Base-by-base conservation (phyloP, 1,140 invertebrate species). In the Hycleus cichorii region DNA sequence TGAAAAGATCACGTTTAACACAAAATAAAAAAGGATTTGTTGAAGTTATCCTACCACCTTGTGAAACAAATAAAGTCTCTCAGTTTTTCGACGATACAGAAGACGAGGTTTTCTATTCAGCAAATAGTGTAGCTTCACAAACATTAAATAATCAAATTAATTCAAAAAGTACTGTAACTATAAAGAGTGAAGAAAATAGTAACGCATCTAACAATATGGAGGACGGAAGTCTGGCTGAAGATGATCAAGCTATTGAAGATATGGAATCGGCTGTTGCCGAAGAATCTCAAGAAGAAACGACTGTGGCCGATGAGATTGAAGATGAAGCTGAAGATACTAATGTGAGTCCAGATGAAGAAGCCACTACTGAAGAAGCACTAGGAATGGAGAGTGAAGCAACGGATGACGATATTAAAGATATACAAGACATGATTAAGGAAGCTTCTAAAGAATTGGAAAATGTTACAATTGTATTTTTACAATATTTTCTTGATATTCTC, bases 211-310 rank as follows among this genome's bases (percentile, higher is more conserved):
- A 32, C 32, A 32, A 32, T 18, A 18, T 18, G 18, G 32, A 32
- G 32, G 7, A 32, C 32, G 32, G 18, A 1, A 18, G 18, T 18
- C 1, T 18, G 2, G 18, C 18, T 18, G 18, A 18, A 18, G 18
- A 18, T 18, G 18, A 18, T 18, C 18, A 18, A 18, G 18, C 18
- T 18, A 18, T 32, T 32, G 32, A 32, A 32, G 7, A 32, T 32
- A 18, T 18, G 18, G 18, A 18, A 18, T 18, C 18, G 18, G 18
- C 32, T 32, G 32, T 32, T 32, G 70, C 84, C 25, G 74, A 82
- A 10, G 76, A 77, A 26, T 83, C 81, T 9, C 82, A 81, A 46
- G 81, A 78, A 43, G 78, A 82, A 42, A 78, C 80, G 42, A 80
- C 82, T 26, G 75, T 18, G 18, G 18, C 78, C 18, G 63, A 60